phyloP scores from a whole-genome alignment of 2,113 vertebrate genomes.

The Pterocles gutturalis region DNA sequence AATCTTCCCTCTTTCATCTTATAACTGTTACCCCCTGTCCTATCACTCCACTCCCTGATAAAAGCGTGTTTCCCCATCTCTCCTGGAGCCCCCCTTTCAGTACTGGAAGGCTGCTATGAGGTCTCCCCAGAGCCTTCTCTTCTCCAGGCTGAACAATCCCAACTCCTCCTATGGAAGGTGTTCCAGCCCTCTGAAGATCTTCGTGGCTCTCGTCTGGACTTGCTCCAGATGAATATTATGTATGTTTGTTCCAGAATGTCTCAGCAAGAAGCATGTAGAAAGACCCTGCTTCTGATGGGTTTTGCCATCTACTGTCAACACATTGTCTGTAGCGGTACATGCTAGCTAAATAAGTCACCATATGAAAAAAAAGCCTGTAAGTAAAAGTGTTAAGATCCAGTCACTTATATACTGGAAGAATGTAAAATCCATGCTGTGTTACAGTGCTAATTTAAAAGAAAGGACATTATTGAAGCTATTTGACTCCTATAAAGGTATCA shows the following conservation, averaged over 20 bases:
- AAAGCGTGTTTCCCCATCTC: too few species aligned
- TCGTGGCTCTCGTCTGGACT: too few species aligned
- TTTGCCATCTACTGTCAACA: not conserved
- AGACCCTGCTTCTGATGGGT: not conserved
- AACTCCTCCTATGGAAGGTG: too few species aligned
- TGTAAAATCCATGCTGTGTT: not conserved
- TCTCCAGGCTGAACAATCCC: too few species aligned
- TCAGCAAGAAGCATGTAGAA: not conserved
- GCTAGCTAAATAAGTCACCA: not conserved
- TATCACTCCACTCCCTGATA: too few species aligned
- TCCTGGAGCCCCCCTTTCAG: too few species aligned
- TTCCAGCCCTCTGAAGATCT: too few species aligned
- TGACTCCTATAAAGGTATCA: not conserved
- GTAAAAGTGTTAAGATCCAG: not conserved
- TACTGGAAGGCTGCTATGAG: too few species aligned
- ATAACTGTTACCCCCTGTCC: too few species aligned
- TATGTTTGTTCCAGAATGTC: not conserved
- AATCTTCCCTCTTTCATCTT: too few species aligned
- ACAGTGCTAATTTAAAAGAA: not conserved
- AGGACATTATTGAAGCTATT: rapidly evolving
- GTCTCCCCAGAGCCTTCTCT: too few species aligned
- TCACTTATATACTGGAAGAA: not conserved
- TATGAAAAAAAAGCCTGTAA: not conserved
- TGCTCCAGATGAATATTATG: too few species aligned
- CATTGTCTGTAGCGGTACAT: rapidly evolving